Evolutionary conservation across 1,140 invertebrate genomes (phyloP).

Genomic region (Parasteatoda tepidariorum): DNA sequence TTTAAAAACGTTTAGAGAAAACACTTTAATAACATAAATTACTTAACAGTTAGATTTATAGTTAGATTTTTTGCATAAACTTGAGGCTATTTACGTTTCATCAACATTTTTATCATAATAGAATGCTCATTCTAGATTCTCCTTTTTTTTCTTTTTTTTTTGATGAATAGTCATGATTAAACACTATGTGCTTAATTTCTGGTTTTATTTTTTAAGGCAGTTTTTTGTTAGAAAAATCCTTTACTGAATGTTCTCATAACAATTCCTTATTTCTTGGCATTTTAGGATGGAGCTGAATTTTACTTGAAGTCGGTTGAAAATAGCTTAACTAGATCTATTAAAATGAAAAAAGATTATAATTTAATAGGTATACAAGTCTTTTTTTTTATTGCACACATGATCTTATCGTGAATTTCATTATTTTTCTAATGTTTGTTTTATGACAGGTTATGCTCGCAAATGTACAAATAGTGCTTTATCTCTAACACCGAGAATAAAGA

Average conservation of each 20-base stretch:
- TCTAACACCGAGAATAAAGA: not conserved
- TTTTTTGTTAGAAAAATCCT: too few species aligned
- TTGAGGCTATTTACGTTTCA: too few species aligned
- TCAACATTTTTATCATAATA: not conserved
- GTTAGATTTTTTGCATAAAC: too few species aligned
- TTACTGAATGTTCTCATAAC: too few species aligned
- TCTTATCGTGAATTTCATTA: not conserved
- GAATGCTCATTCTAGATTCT: not conserved
- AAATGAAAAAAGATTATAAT: not conserved
- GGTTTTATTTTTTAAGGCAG: too few species aligned
- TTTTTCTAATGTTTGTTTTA: not conserved
- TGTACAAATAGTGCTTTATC: not conserved
- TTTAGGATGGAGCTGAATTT: not conserved
- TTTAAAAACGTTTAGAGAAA: too few species aligned
- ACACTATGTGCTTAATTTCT: too few species aligned
- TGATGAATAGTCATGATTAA: too few species aligned
- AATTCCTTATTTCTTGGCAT: too few species aligned
- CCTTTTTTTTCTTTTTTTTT: not conserved
- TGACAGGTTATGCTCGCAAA: not conserved
- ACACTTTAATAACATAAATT: too few species aligned
- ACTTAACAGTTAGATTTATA: too few species aligned
- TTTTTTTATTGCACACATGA: not conserved
- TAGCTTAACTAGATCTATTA: not conserved
- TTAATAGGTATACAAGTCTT: not conserved
- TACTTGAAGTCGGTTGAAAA: constrained; percentile 22